These are phyloP conservation scores for Dasyurus viverrinus DNA, from an alignment of 2,113 vertebrate species.

Conservation along the genomic window DNA sequence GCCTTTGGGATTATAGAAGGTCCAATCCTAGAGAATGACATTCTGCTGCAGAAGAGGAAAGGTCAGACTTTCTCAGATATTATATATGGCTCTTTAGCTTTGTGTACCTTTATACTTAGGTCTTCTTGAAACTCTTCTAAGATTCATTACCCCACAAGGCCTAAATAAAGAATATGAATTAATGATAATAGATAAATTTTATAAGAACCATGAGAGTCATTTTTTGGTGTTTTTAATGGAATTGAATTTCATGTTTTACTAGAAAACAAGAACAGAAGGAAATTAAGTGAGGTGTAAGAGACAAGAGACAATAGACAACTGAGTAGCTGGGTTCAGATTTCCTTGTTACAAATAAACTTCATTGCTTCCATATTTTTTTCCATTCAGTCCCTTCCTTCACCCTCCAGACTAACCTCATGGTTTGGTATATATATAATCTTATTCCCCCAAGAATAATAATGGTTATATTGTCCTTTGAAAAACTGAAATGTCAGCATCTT, in stretches of 20 bases:
- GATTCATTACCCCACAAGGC: conserved; percentile 36
- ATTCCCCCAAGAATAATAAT: conserved; percentile 40
- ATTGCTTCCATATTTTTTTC: background rate
- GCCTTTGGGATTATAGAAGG: conserved; percentile 13
- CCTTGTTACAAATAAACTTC: background rate
- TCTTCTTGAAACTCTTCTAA: conserved; percentile 13
- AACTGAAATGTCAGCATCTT: conserved; percentile 28
- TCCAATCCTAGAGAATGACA: background rate
- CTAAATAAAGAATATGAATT: conserved; percentile 55
- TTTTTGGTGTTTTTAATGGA: conserved; percentile 57
- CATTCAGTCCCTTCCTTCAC: background rate
- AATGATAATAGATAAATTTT: conserved; percentile 58
- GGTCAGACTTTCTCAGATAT: conserved; percentile 39
- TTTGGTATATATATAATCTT: background rate
- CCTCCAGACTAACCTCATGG: background rate
- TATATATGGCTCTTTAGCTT: conserved; percentile 26
- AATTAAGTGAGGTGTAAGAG: conserved; percentile 4
- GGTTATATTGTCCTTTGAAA: conserved; percentile 4
- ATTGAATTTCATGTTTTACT: conserved; percentile 60
- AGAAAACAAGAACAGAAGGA: conserved; percentile 50
- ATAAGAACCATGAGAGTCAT: background rate
- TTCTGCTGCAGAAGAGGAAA: background rate
- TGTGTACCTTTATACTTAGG: conserved; percentile 27
- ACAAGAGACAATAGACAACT: conserved; percentile 3
- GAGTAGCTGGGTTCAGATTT: conserved; percentile 10